Evolutionary conservation across 2,797 vertebrate genomes (phyloP).

Genomic region (Apodemus agrarius): DNA sequence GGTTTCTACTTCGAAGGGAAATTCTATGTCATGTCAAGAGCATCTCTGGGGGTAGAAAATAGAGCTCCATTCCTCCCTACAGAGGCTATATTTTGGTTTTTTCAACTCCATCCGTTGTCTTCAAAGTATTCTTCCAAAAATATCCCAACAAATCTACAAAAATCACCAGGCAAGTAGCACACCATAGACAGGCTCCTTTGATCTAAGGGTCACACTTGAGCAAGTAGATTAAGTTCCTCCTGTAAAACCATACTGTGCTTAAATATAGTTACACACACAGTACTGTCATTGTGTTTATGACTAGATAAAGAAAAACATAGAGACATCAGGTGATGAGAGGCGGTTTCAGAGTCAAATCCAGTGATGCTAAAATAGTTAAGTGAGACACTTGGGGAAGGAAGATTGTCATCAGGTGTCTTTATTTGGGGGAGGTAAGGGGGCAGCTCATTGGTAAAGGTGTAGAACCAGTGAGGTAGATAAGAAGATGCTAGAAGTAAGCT

Average conservation of each 20-base stretch:
- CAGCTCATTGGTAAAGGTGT: not conserved
- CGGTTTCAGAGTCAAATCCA: not conserved
- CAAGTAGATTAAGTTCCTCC: not conserved
- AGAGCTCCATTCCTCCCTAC: not conserved
- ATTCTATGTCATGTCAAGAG: slow-evolving; percentile 19
- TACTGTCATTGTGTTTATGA: not conserved
- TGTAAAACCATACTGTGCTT: not conserved
- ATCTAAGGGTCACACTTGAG: not conserved
- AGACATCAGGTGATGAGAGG: not conserved
- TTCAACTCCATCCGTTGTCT: not conserved
- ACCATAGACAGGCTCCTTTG: not conserved
- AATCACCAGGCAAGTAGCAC: not conserved
- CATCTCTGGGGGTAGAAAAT: fast-evolving
- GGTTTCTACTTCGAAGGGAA: not conserved
- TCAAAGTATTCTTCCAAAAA: slow-evolving; percentile 2
- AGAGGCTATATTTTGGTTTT: not conserved
- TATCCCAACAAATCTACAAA: not conserved
- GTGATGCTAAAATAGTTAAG: not conserved
- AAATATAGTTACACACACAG: not conserved
- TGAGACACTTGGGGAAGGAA: not conserved
- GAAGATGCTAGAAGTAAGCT: not conserved
- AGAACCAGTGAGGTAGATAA: too few relatives aligned
- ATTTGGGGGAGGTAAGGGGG: fast-evolving
- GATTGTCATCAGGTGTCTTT: not conserved
- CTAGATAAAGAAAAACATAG: not conserved